Base-by-base conservation (phyloP, 2,888 invertebrate genomes). In the Hydraecia micacea region DNA sequence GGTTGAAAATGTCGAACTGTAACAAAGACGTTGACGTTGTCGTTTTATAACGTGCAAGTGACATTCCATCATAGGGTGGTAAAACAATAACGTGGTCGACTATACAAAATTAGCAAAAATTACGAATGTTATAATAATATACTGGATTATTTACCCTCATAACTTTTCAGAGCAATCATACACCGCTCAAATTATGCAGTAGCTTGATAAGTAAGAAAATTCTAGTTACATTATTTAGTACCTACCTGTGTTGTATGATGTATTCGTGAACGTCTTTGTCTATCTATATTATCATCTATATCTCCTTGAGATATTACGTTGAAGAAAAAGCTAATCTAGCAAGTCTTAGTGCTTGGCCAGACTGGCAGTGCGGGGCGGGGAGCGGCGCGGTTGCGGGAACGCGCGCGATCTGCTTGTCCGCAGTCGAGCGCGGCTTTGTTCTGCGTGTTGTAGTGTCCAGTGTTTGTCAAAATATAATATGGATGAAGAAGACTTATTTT, bases 291-390 rank as follows among this genome's bases (percentile, higher is more conserved):
- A 52, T 55, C 75, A 81, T 79, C 60, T 32, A 32, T 52, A 74
- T 74, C 82, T 75, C 25, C 9, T 42, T 82, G 75, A 79, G 60
- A 79, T 75, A 79, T 75, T 67, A 67, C 18, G 36, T 52, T 62
- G 13, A 25, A 81, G 66, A 28, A 66, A 58, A 81, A 75, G 60
- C 42, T 82, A 52, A 73, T 36, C 49, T 74, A 60, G 60, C 18
- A 9, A 32, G 42, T 66, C 32, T 32, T 32, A 32, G 32, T 32
- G 32, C 32, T 32, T 32, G 32, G 32, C 32, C 32, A 32, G 32
- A 32, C 32, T 32, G 32, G 1, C 32, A 32, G 32, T 3, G 32
- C 32, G 32, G 32, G 32, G 32, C 32, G 32, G 32, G 32, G 32
- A 32, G 32, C 32, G 32, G 32, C 32, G 32, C 32, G 32, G 32